Base-by-base conservation (phyloP, 2,888 invertebrate species). In the Nymphalis c-album region DNA sequence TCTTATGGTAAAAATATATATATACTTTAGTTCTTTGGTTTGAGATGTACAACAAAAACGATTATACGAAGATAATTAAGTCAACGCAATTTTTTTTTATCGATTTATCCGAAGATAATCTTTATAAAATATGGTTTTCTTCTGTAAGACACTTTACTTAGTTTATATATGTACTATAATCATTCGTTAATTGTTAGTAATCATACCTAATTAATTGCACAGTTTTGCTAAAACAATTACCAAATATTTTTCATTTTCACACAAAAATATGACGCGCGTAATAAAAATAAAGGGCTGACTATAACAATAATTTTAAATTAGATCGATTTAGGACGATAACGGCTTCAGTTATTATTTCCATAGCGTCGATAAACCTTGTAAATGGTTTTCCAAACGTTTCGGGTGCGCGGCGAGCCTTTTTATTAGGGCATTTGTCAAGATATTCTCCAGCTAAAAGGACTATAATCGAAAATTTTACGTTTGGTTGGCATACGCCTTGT, bases 251-350 rank as follows among this genome's bases (percentile, higher is more conserved):
- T 57, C 35, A n/a, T 31, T 31, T 31, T 31, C 31, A 2, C 18
- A 18, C 35, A 53, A 65, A 53, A 60, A 65, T 65, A 65, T 65
- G 60, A 67, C 51, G 50, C 31, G 67, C 13, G 35, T 83, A 88
- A 89, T 89, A 90, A 90, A 90, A 88, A 88, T 86, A 87, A 90
- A 89, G 86, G 87, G 87, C 84, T 85, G 78, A 82, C 87, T 81
- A 89, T 90, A 91, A 88, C 90, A 90, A 90, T 91, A 90, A 90
- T 90, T 90, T 88, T 87, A 87, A 90, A 91, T 90, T 90, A 90
- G 89, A 90, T 89, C 90, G 88, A 90, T 90, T 90, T 89, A 85
- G 90, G 85, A 86, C 85, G 89, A 90, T 90, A 90, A 90, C 88
- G 88, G 89, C 88, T 82, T 80, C 87, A 86, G 90, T 90, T 91